Evolutionary conservation across 1,140 invertebrate species (phyloP), one percentile per base, ranked within the genome.

Genomic region (Caenorhabditis inopinata): DNA sequence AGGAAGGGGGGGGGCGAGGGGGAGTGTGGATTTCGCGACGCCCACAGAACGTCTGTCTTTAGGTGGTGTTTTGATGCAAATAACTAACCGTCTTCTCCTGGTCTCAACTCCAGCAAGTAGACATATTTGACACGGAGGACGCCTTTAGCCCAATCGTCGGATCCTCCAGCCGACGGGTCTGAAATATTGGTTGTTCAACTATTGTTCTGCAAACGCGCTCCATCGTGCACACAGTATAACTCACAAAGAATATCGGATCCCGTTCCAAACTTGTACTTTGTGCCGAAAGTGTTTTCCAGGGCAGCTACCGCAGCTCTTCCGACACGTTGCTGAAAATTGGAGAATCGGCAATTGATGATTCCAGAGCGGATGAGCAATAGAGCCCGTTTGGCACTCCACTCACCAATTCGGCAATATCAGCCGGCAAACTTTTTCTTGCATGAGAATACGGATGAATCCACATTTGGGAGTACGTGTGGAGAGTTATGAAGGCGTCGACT

Each of bases 141-240:
- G 29, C 87, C 89, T 53, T 90, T 89, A 7, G 87, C 89, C 89
- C 90, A 91, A 81, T 90, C 90, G 32, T 89, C 88, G 5, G 87
- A 86, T n/a, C 85, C 87, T 9, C 90, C 90, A 18, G 89, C 84
- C 0, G 90, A 89, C 3, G 87, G 86, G 84, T 91, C 88, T 89
- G 35, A 42, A 75, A 76, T 9, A 81, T 0, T 74, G n/a, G n/a
- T n/a, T n/a, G n/a, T n/a, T n/a, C n/a, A n/a, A n/a, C n/a, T n/a
- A n/a, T n/a, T n/a, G n/a, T n/a, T n/a, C n/a, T 32, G 74, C 6
- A 32, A 6, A 29, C 80, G 2, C 21, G 21, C 11, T 32, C 23
- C 25, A 4, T 5, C 25, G 1, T 29, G 14, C 6, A 1, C 21
- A 23, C 1, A 68, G 3, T 14, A 9, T 58, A 1, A 76, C 74